A percentile compares a stretch with the other conserved stretches of the same genome.
These are phyloP conservation scores for Drosophila trapezifrons DNA, from an alignment of 1,140 invertebrate genomes.

Conservation along the genomic window DNA sequence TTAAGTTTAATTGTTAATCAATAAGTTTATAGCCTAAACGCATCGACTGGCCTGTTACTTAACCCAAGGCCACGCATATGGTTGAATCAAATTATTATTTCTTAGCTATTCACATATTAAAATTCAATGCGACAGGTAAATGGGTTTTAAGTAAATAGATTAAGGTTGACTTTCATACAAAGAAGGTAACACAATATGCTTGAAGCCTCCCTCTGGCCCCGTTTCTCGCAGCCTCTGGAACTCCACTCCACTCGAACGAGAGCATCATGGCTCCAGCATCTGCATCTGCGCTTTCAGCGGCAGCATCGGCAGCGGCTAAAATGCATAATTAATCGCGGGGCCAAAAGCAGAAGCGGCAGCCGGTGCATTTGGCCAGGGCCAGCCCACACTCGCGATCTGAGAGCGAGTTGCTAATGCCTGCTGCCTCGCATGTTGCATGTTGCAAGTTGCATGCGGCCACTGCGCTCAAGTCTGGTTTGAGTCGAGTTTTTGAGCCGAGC, in stretches of 20 bases:
- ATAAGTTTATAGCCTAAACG: no score
- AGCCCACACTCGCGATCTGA: conserved; percentile 32
- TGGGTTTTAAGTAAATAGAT: not conserved
- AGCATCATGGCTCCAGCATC: conserved; percentile 29
- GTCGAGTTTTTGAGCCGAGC: conserved; percentile 42
- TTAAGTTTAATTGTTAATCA: no score
- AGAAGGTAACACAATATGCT: not conserved
- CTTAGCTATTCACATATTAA: no score
- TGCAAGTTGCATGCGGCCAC: conserved; percentile 58
- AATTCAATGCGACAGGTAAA: not conserved
- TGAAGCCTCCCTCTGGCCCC: not conserved
- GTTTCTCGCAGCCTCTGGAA: conserved; percentile 15
- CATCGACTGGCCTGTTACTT: no score
- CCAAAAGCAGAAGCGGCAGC: conserved; percentile 25
- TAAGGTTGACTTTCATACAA: no score
- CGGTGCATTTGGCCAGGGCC: conserved; percentile 11
- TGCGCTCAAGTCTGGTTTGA: conserved; percentile 52
- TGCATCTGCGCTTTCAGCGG: conserved; percentile 30
- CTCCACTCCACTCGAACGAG: conserved; percentile 10
- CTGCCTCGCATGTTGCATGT: conserved; percentile 37
- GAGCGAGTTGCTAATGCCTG: conserved; percentile 30
- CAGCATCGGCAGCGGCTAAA: conserved; percentile 60
- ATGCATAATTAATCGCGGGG: conserved; percentile 76
- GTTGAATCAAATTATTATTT: no score
- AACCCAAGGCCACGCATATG: no score